A percentile compares a stretch with the other conserved stretches of the same genome.
phyloP scores from a whole-genome alignment of 2,888 invertebrate genomes.

The Busseola fusca region DNA sequence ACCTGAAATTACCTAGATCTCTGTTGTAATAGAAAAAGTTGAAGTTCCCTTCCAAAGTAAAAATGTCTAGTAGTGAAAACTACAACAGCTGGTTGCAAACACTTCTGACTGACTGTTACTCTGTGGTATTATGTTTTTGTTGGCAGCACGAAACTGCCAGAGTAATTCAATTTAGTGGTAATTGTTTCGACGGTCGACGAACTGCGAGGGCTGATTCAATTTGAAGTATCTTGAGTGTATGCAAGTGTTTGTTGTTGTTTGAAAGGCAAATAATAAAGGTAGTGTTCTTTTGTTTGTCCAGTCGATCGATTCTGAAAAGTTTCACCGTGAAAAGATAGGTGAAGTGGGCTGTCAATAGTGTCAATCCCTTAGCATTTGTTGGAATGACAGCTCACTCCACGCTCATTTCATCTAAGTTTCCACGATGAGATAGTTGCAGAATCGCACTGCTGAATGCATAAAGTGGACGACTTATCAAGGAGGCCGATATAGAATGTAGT shows the following conservation, averaged over 20 bases:
- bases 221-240: conserved; percentile 17
- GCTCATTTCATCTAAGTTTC: no score
- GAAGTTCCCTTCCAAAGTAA: background rate
- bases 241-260: conserved; percentile 26
- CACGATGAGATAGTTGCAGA: no score
- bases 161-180: conserved; percentile 51
- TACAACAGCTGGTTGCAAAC: conserved; percentile 20
- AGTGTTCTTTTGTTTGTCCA: background rate
- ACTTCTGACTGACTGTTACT: conserved; percentile 35
- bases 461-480: no score
- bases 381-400: no score
- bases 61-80: background rate
- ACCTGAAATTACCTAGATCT: background rate
- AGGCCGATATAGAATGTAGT: background rate
- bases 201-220: conserved; percentile 40
- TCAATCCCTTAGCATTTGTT: no score
- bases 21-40: background rate
- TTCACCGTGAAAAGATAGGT: background rate
- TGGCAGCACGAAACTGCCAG: conserved; percentile 10
- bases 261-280: conserved; percentile 6
- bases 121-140: conserved; percentile 25
- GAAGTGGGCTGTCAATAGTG: no score
- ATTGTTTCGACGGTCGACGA: conserved; percentile 41
- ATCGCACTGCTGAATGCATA: no score
- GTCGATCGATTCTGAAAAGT: background rate